These are phyloP conservation scores for Temnothorax nylanderi DNA, from an alignment of 1,140 invertebrate species.

Conservation along the genomic window DNA sequence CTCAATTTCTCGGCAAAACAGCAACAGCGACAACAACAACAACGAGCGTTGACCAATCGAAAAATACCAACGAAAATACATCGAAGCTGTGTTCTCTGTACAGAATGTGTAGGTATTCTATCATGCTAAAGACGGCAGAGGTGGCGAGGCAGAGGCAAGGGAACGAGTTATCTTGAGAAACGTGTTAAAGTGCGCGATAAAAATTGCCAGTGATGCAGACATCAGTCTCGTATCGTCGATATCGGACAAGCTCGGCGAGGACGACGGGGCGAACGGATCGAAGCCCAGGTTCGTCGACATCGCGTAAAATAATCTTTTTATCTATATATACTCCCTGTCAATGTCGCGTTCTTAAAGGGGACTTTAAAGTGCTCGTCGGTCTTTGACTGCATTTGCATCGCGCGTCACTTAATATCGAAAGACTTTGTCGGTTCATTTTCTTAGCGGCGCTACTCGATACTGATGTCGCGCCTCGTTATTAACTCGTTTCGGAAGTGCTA, in stretches of 20 bases:
- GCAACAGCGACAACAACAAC: neutral
- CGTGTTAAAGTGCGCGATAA: constrained; percentile 50
- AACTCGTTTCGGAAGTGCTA: constrained; percentile 23
- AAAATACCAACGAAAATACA: neutral
- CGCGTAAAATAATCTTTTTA: constrained; percentile 58
- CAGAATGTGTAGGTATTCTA: neutral
- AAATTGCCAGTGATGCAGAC: constrained; percentile 56
- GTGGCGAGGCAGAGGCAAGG: neutral
- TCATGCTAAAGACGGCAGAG: neutral
- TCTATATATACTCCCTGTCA: constrained; percentile 47
- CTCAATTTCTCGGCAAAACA: constrained; percentile 38
- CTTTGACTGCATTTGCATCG: constrained; percentile 59
- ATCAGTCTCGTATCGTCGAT: constrained; percentile 42
- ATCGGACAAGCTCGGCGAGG: constrained; percentile 27
- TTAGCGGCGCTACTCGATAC: constrained; percentile 47
- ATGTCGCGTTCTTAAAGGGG: constrained; percentile 45
- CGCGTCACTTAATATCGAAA: constrained; percentile 56
- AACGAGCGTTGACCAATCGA: neutral
- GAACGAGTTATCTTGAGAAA: constrained; percentile 43
- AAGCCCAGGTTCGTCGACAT: constrained; percentile 56
- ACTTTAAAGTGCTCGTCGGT: constrained; percentile 50
- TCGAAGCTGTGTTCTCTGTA: too few species aligned
- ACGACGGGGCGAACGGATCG: constrained; percentile 20
- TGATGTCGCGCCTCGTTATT: constrained; percentile 35
- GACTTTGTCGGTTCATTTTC: constrained; percentile 46